These are phyloP conservation scores for Germaria angustata DNA, from an alignment of 2,888 invertebrate species.

Conservation along the genomic window DNA sequence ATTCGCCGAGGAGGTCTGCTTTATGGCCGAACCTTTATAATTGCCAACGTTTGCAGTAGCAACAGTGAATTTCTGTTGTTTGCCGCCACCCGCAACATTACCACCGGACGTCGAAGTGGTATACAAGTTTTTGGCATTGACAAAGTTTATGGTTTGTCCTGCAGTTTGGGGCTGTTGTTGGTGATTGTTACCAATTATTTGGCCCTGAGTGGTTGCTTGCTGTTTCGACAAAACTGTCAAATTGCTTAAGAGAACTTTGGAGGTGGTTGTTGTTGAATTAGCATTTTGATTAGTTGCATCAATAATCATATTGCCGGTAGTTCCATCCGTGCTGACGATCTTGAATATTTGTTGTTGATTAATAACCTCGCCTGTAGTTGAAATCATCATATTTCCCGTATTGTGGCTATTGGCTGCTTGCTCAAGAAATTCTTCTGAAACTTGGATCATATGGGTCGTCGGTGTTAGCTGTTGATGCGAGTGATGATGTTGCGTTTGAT, in stretches of 20 bases:
- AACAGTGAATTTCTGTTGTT: slow-evolving; percentile 67
- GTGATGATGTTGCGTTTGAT: slow-evolving; percentile 62
- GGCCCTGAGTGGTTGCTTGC: slow-evolving; percentile 62
- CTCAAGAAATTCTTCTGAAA: slow-evolving; percentile 74
- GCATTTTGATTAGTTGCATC: slow-evolving; percentile 62
- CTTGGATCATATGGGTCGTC: slow-evolving; percentile 74
- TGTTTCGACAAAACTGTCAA: slow-evolving; percentile 78
- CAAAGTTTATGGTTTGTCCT: slow-evolving; percentile 74
- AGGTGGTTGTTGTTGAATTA: slow-evolving; percentile 69
- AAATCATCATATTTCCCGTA: slow-evolving; percentile 71
- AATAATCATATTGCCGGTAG: slow-evolving; percentile 78
- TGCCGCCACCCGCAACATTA: slow-evolving; percentile 38
- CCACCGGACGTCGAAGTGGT: slow-evolving; percentile 69
- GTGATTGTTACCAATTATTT: slow-evolving; percentile 44
- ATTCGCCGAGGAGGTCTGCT: slow-evolving; percentile 55
- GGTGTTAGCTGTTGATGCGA: slow-evolving; percentile 69
- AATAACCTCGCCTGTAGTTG: slow-evolving; percentile 74
- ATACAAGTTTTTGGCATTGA: slow-evolving; percentile 74
- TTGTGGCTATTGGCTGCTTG: slow-evolving; percentile 64
- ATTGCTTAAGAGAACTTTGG: slow-evolving; percentile 79
- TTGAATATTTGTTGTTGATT: slow-evolving; percentile 79
- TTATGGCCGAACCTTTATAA: slow-evolving; percentile 67
- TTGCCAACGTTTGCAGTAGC: slow-evolving; percentile 53
- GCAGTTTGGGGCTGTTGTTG: slow-evolving; percentile 41
- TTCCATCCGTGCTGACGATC: slow-evolving; percentile 78